Percentiles rank a stretch among this genome's conserved stretches.
These are phyloP conservation scores for Carabus problematicus DNA, from an alignment of 2,888 invertebrate genomes.

Conservation along the genomic window DNA sequence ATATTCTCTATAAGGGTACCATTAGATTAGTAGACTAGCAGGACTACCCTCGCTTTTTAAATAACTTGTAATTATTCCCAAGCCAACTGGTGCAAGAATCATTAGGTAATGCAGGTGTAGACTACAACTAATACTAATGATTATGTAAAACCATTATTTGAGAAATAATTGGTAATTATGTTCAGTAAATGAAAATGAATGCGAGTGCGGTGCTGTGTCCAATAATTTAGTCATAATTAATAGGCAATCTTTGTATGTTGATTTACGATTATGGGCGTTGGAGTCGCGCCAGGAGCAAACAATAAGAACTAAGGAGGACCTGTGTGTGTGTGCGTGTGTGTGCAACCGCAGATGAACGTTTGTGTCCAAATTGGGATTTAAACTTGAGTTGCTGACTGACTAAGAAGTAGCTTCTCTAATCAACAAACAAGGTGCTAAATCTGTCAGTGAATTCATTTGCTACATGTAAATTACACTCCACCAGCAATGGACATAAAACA, in stretches of 20 bases:
- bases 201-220: conserved; percentile 18
- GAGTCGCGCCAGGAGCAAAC: conserved; percentile 32
- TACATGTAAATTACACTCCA: no score
- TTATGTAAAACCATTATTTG: no score
- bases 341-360: conserved; percentile 32
- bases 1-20: conserved; percentile 19
- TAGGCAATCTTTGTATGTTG: conserved; percentile 41
- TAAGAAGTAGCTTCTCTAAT: conserved; percentile 15
- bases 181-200: neutral
- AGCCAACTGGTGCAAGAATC: neutral
- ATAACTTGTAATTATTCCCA: conserved; percentile 11
- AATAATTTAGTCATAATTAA: conserved; percentile 41
- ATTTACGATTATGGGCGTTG: conserved; percentile 39
- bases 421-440: no score
- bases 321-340: conserved; percentile 7
- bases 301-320: conserved; percentile 24
- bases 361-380: conserved; percentile 31
- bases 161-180: no score
- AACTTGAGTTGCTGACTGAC: conserved; percentile 16
- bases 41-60: conserved; percentile 11
- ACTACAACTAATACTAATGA: no score
- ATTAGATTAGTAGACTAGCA: conserved; percentile 15
- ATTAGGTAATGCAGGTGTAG: no score
- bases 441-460: no score
- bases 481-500: no score